Conservation (phyloP, 2,797 vertebrate species). For the Diplodus puntazzo region DNA sequence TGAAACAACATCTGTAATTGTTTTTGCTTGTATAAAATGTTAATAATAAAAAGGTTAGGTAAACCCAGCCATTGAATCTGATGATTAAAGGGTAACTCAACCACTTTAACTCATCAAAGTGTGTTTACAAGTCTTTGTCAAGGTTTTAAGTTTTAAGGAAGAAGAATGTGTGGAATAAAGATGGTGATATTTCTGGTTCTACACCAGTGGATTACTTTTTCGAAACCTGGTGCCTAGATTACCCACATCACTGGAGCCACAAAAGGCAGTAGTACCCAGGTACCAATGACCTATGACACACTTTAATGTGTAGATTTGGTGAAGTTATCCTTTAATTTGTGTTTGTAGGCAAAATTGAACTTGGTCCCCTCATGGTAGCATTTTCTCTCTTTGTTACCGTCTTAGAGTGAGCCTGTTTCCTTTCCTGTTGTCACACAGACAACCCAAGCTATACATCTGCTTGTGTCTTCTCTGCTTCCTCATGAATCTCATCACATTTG, state of each 20-base stretch:
- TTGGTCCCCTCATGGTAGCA: background rate
- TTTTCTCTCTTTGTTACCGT: background rate
- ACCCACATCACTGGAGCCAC: too few relatives aligned
- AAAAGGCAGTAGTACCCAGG: too few relatives aligned
- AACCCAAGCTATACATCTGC: background rate
- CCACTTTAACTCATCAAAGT: too few relatives aligned
- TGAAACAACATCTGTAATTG: background rate
- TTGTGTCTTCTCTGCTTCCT: background rate
- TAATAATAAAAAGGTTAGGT: background rate
- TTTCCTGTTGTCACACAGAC: background rate
- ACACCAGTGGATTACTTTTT: too few relatives aligned
- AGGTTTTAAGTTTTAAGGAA: too few relatives aligned
- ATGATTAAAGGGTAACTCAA: background rate
- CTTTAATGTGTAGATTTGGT: too few relatives aligned
- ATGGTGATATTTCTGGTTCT: too few relatives aligned
- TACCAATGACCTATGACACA: too few relatives aligned
- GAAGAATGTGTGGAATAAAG: too few relatives aligned
- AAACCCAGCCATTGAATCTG: background rate
- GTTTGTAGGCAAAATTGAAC: background rate
- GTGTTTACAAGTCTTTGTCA: too few relatives aligned
- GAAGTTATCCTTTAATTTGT: background rate
- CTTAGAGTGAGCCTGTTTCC: background rate
- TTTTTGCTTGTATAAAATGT: too few relatives aligned
- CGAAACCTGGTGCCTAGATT: too few relatives aligned
- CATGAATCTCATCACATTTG: background rate